Conservation (phyloP, 2,113 vertebrate species). For the Ginglymostoma cirratum region DNA sequence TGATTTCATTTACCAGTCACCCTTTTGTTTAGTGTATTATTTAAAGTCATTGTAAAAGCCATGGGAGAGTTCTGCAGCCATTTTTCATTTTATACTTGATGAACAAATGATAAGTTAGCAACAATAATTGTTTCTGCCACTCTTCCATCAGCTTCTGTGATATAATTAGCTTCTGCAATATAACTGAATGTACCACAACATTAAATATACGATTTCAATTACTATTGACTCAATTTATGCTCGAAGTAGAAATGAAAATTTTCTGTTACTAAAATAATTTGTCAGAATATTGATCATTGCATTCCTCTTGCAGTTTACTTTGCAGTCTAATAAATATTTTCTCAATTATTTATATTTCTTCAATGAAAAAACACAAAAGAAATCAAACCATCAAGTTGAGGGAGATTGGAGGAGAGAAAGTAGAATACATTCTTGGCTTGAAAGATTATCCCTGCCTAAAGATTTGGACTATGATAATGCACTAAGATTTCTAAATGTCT, state of each 20-base stretch:
- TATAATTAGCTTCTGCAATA: neutral
- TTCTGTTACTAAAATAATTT: neutral
- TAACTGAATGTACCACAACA: neutral
- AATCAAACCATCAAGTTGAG: neutral
- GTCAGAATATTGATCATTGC: neutral
- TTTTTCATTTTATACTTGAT: slow-evolving; percentile 43
- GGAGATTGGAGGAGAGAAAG: neutral
- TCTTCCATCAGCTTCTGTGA: slow-evolving; percentile 11
- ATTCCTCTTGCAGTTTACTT: neutral
- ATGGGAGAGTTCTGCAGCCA: slow-evolving; percentile 17
- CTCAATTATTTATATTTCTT: neutral
- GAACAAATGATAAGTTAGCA: slow-evolving; percentile 48
- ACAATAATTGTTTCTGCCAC: slow-evolving; percentile 43
- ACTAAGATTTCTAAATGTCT: neutral
- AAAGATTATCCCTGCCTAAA: neutral
- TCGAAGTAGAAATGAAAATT: neutral
- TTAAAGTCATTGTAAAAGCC: slow-evolving; percentile 39
- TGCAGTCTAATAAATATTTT: neutral
- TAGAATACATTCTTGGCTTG: neutral
- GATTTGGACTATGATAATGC: neutral
- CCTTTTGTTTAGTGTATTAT: slow-evolving; percentile 38
- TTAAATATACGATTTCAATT: neutral
- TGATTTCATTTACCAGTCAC: slow-evolving; percentile 40
- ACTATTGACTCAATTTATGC: neutral
- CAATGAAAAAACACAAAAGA: neutral